A percentile compares a stretch with the other conserved stretches of the same genome.
phyloP scores from a whole-genome alignment of 2,113 vertebrate species.

The Saimiri boliviensis region DNA sequence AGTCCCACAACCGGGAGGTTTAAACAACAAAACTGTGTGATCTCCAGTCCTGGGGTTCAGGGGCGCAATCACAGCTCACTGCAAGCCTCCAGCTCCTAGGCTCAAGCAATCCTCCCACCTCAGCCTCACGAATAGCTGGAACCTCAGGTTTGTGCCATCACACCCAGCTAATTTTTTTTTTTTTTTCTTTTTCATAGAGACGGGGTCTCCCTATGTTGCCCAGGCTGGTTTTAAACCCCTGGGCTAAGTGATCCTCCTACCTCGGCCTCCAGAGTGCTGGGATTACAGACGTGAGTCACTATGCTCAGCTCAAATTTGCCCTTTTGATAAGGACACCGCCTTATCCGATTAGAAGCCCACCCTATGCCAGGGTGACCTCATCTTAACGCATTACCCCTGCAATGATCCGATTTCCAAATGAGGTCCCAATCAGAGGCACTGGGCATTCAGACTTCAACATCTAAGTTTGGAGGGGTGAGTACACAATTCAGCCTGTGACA shows the following conservation, averaged over 20 bases:
- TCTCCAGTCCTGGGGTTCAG: background rate
- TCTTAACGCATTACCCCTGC: background rate
- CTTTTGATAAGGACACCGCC: background rate
- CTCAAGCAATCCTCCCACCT: too few species aligned
- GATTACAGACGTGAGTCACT: too few species aligned
- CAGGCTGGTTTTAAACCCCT: too few species aligned
- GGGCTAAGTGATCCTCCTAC: too few species aligned
- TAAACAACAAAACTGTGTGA: rapidly evolving
- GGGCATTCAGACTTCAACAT: background rate
- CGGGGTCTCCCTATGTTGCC: too few species aligned
- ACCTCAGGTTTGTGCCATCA: too few species aligned
- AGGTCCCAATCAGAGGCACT: background rate
- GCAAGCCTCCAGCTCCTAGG: too few species aligned
- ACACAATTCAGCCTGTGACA: background rate
- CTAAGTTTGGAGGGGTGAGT: background rate
- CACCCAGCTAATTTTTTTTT: too few species aligned
- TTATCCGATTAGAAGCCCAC: background rate
- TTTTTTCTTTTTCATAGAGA: too few species aligned
- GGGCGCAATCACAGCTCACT: too few species aligned
- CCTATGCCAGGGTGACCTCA: background rate
- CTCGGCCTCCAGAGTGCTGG: too few species aligned
- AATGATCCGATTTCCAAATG: background rate
- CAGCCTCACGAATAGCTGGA: too few species aligned
- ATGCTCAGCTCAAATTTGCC: background rate
- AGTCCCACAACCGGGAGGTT: background rate